Evolutionary conservation across 2,888 invertebrate genomes (phyloP).

Genomic region (Xestia rhomboidea): DNA sequence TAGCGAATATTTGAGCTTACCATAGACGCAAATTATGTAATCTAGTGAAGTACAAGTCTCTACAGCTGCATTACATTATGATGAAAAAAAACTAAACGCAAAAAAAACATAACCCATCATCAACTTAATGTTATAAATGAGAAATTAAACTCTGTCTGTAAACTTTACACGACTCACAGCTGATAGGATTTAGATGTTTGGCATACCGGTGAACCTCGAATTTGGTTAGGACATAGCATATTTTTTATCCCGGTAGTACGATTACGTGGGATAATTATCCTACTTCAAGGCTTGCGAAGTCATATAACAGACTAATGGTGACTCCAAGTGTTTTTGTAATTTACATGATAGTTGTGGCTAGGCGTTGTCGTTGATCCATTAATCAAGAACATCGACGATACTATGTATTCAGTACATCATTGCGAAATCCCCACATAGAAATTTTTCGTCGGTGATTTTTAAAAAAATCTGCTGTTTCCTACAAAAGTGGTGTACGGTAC

Average conservation of each 20-base stretch:
- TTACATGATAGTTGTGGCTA: too few species aligned
- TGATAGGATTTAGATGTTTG: too few species aligned
- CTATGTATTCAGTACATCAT: too few species aligned
- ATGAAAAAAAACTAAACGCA: neutral
- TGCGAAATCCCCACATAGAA: too few species aligned
- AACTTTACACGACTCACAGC: neutral
- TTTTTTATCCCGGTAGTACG: neutral
- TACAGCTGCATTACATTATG: constrained; percentile 1
- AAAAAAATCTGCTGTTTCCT: too few species aligned
- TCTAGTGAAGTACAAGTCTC: neutral
- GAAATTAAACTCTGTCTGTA: neutral
- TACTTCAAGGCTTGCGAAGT: too few species aligned
- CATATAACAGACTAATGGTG: too few species aligned
- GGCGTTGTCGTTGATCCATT: neutral
- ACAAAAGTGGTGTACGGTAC: too few species aligned
- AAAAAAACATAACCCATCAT: neutral
- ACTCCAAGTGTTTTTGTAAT: too few species aligned
- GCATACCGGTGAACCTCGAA: neutral
- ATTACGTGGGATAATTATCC: too few species aligned
- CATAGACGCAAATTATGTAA: neutral
- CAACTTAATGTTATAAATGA: neutral
- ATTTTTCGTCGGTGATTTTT: too few species aligned
- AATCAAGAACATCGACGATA: too few species aligned
- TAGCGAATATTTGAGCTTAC: neutral
- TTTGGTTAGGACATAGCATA: neutral